Percentiles rank a stretch among this genome's conserved stretches.
Evolutionary conservation across 2,797 vertebrate species (phyloP).

Genomic region (Hippoglossus hippoglossus): DNA sequence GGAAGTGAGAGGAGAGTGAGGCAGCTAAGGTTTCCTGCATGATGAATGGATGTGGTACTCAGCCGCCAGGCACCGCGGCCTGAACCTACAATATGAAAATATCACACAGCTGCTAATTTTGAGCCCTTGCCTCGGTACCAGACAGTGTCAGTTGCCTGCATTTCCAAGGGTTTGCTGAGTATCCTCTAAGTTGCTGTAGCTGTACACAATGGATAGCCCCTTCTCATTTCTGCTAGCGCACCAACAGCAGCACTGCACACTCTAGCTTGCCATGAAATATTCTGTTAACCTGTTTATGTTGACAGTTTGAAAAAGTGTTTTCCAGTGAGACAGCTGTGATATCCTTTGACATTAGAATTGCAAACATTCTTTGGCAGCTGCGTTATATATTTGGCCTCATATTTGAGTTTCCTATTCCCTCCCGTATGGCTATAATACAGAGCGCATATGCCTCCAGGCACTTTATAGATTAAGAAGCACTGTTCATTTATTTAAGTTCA

Average conservation of each 20-base stretch:
- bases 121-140: slow-evolving; percentile 26
- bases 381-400: slow-evolving; percentile 32
- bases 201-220: background rate
- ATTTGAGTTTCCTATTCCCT: slow-evolving; percentile 41
- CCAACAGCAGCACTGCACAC: slow-evolving; percentile 42
- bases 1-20: background rate
- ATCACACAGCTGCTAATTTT: slow-evolving; percentile 40
- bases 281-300: slow-evolving; percentile 64
- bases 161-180: slow-evolving; percentile 5
- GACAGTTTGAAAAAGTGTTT: slow-evolving; percentile 52
- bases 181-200: background rate
- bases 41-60: slow-evolving; percentile 46
- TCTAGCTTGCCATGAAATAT: slow-evolving; percentile 53
- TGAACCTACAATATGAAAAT: slow-evolving; percentile 38
- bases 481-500: slow-evolving; percentile 53
- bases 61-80: slow-evolving; percentile 24
- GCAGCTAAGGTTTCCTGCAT: slow-evolving; percentile 13
- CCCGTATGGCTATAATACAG: slow-evolving; percentile 21
- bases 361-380: slow-evolving; percentile 55
- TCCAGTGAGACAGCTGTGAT: slow-evolving; percentile 42
- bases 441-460: slow-evolving; percentile 41
- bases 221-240: slow-evolving; percentile 21
- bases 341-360: slow-evolving; percentile 58
- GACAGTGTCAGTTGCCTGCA: slow-evolving; percentile 9
- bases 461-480: slow-evolving; percentile 59